Percentiles rank a stretch among this genome's conserved stretches.
These are phyloP conservation scores for Menidia beryllina DNA, from an alignment of 2,113 vertebrate genomes.

Conservation along the genomic window DNA sequence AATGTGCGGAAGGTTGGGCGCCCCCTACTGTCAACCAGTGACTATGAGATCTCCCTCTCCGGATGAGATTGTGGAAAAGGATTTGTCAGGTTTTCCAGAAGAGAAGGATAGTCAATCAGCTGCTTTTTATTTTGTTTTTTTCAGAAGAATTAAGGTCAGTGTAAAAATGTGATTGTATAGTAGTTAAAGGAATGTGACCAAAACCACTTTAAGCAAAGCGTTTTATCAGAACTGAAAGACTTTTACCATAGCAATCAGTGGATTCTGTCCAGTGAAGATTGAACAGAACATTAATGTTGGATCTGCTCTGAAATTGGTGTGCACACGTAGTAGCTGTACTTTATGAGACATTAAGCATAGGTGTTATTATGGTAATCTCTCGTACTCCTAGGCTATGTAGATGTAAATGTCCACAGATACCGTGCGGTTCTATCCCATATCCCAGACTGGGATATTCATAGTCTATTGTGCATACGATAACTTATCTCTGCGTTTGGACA, in stretches of 20 bases:
- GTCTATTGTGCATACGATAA: slow-evolving; percentile 39
- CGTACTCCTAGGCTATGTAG: slow-evolving; percentile 69
- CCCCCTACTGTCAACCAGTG: slow-evolving; percentile 85
- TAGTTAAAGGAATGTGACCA: slow-evolving; percentile 64
- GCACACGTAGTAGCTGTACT: slow-evolving; percentile 73
- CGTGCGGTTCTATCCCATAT: too few relatives aligned
- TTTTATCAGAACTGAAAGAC: slow-evolving; percentile 71
- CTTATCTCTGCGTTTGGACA: slow-evolving; percentile 30
- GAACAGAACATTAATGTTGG: slow-evolving; percentile 30
- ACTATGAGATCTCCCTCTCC: slow-evolving; percentile 95
- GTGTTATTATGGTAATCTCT: slow-evolving; percentile 71
- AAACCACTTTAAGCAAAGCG: slow-evolving; percentile 52
- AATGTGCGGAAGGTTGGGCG: slow-evolving; percentile 90
- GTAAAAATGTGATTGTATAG: slow-evolving; percentile 43
- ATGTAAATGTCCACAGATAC: slow-evolving; percentile 60
- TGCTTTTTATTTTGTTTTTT: too few relatives aligned
- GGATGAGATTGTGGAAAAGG: slow-evolving; percentile 78
- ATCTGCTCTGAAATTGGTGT: slow-evolving; percentile 55
- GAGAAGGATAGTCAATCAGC: slow-evolving; percentile 18
- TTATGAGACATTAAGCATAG: slow-evolving; percentile 75
- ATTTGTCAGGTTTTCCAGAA: slow-evolving; percentile 38
- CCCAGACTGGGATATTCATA: slow-evolving; percentile 36
- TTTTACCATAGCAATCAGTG: slow-evolving; percentile 68
- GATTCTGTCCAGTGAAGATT: slow-evolving; percentile 39
- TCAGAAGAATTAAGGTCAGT: slow-evolving; percentile 36